A percentile compares a stretch with the other conserved stretches of the same genome.
phyloP scores from a whole-genome alignment of 2,113 vertebrate species.

The Ophthalmolycus amberensis region DNA sequence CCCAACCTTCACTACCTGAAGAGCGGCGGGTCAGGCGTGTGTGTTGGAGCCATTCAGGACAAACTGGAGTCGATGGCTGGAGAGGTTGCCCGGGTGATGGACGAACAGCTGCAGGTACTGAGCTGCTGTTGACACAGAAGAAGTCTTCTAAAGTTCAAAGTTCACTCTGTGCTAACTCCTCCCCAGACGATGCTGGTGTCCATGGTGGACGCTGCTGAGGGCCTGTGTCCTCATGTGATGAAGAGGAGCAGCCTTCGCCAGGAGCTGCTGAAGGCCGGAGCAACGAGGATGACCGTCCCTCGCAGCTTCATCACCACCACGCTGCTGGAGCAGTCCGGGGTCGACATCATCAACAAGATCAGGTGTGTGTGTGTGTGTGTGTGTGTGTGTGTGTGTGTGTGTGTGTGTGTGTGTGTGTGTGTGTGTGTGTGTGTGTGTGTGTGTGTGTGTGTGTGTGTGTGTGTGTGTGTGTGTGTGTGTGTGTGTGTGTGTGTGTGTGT shows the following conservation, averaged over 20 bases:
- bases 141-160: no score
- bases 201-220: slow-evolving; percentile 93
- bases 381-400: no score
- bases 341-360: slow-evolving; percentile 98
- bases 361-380: slow-evolving; percentile 81
- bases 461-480: no score
- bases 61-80: slow-evolving; percentile 94
- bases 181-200: slow-evolving; percentile 88
- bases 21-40: slow-evolving; percentile 76
- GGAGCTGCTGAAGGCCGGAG: slow-evolving; percentile 87
- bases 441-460: no score
- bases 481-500: background rate
- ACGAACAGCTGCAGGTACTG: slow-evolving; percentile 93
- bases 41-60: slow-evolving; percentile 90
- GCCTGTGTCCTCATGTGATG: slow-evolving; percentile 94
- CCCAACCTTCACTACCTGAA: slow-evolving; percentile 93
- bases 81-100: slow-evolving; percentile 91
- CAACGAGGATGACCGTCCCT: slow-evolving; percentile 89
- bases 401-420: background rate
- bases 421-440: slow-evolving; percentile 69
- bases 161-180: background rate
- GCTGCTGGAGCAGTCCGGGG: slow-evolving; percentile 93
- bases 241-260: slow-evolving; percentile 87
- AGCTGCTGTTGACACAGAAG: background rate
- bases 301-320: slow-evolving; percentile 91